Evolutionary conservation across 2,113 vertebrate species (phyloP), one percentile per base, ranked within the genome.

Genomic region (Artemisiospiza belli): DNA sequence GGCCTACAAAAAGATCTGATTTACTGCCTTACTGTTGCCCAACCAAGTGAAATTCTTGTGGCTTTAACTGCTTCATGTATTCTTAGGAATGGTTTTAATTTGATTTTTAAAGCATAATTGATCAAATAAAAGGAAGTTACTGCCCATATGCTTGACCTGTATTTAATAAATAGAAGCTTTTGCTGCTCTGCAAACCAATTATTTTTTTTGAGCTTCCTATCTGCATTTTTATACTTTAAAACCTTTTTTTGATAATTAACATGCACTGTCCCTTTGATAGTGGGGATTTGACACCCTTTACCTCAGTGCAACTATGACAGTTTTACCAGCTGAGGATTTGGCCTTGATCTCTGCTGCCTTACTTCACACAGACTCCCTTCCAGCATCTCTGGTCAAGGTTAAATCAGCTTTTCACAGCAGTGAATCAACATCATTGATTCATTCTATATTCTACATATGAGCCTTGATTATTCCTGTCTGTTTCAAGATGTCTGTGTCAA

Each of bases 341-440:
- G 49, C 77, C 92, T 68, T 78, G 55, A 81, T 78, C 72, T 96
- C 68, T 86, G 64, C 80, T 86, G 66, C 49, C 76, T 86, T 91
- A 76, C 69, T 94, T 95, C 93, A 83, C 77, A 91, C n/a, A 87
- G 74, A 19, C 73, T 82, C 37, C 46, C 16, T 96, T 94, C 79
- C 90, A 93, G 58, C 43, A 20, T 77, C 20, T 73, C 41, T 93
- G 92, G 86, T 90, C 80, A 94, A 83, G 92, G 92, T 94, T 96
- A 93, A 96, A 90, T 90, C 79, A 93, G n/a, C 83, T 83, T 94
- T 92, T 92, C 83, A 92, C 88, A 92, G 88, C 68, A 84, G 68
- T 87, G 62, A 78, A 93, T 46, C 55, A 87, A 82, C 68, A 68
- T 83, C 1, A 0, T 37, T 86, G 69, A 63, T 90, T 87, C 73